Evolutionary conservation across 2,797 vertebrate species (phyloP).

Genomic region (Artibeus jamaicensis): DNA sequence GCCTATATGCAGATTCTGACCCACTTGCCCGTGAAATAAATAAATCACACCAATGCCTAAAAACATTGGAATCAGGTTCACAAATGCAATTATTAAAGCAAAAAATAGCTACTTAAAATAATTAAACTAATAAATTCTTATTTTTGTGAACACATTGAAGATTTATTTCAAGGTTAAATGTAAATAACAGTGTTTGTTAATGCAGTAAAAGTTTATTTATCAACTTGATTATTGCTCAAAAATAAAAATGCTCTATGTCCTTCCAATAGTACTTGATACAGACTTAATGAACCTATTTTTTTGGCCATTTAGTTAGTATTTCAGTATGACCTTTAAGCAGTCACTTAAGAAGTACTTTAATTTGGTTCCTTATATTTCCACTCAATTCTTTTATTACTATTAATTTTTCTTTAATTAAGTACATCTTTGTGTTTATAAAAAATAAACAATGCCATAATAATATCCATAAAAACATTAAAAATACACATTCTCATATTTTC

Average conservation of each 20-base stretch:
- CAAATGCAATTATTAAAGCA: background rate
- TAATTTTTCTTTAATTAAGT: background rate
- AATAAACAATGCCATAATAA: background rate
- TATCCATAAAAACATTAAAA: background rate
- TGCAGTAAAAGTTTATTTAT: background rate
- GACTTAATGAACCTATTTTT: background rate
- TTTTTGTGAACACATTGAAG: background rate
- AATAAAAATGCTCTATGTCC: background rate
- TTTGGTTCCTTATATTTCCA: background rate
- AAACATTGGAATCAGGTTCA: background rate
- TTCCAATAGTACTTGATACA: background rate
- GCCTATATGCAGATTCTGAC: background rate
- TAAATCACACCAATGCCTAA: background rate
- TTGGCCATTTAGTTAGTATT: background rate
- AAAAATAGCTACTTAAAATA: background rate
- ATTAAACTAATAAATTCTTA: background rate
- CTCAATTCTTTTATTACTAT: background rate
- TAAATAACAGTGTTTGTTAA: background rate
- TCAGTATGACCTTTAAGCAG: background rate
- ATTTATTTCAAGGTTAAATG: constrained; percentile 9
- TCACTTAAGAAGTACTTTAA: background rate
- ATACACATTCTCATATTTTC: background rate
- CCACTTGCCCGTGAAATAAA: constrained; percentile 14
- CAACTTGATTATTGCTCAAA: background rate
- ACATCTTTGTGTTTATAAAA: background rate